Percentiles rank a stretch among this genome's conserved stretches.
phyloP scores from a whole-genome alignment of 2,888 invertebrate species.

The Hirudinaria manillensis region DNA sequence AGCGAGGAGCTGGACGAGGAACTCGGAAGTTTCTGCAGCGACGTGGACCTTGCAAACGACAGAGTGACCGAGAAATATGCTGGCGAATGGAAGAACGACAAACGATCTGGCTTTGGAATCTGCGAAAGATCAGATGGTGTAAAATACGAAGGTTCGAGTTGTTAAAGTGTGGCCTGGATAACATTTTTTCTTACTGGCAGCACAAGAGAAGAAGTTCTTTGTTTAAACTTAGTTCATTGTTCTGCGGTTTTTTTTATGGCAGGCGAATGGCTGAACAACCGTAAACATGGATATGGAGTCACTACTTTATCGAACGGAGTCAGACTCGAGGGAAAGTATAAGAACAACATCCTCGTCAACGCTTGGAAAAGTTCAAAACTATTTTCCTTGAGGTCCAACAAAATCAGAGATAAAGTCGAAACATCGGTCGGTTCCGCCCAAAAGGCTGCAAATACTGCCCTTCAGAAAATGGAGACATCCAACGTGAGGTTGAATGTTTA shows the following conservation, averaged over 20 bases:
- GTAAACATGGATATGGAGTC: conserved; percentile 97
- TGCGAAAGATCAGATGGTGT: conserved; percentile 95
- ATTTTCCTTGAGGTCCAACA: conserved; percentile 84
- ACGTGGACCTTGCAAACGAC: conserved; percentile 75
- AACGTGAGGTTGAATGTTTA: conserved; percentile 67
- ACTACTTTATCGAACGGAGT: conserved; percentile 93
- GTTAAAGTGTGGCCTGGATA: background rate
- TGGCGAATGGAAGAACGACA: conserved; percentile 99
- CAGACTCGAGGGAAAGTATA: conserved; percentile 90
- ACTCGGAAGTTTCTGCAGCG: conserved; percentile 59
- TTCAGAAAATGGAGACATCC: conserved; percentile 95
- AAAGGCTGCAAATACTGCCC: conserved; percentile 89
- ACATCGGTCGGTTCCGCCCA: conserved; percentile 90
- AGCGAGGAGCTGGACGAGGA: conserved; percentile 47
- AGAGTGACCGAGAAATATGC: conserved; percentile 82
- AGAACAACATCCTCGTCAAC: conserved; percentile 82
- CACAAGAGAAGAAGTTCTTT: background rate
- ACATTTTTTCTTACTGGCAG: background rate
- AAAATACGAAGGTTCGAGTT: conserved; percentile 78
- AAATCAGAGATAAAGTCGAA: conserved; percentile 93
- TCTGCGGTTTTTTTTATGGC: background rate
- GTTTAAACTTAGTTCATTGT: background rate
- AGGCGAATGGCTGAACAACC: conserved; percentile 98
- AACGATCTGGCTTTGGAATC: conserved; percentile 92
- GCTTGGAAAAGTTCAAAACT: conserved; percentile 86